These are phyloP conservation scores for Mesorhabditis spiculigera DNA, from an alignment of 2,888 invertebrate genomes.

Conservation along the genomic window DNA sequence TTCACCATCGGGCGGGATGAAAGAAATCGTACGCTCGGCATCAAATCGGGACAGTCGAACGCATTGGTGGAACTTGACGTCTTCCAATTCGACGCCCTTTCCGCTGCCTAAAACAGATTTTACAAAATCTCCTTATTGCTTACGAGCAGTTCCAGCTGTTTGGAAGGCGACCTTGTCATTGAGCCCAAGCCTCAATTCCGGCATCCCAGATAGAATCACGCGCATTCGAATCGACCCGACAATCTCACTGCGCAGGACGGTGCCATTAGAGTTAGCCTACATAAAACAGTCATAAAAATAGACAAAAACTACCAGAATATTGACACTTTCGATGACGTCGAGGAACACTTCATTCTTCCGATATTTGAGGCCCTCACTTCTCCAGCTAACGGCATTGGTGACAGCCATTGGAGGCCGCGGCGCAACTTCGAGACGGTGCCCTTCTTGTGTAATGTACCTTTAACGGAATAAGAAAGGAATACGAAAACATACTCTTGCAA, in stretches of 20 bases:
- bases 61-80: conserved; percentile 98
- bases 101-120: conserved; percentile 70
- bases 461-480: conserved; percentile 14
- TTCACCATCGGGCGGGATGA: conserved; percentile 97
- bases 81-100: conserved; percentile 94
- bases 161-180: conserved; percentile 97
- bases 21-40: conserved; percentile 84
- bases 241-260: conserved; percentile 92
- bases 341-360: conserved; percentile 98
- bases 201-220: conserved; percentile 96
- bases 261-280: conserved; percentile 86
- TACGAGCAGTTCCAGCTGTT: conserved; percentile 75
- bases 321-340: conserved; percentile 97
- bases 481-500: conserved; percentile 45
- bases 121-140: neutral
- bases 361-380: conserved; percentile 93
- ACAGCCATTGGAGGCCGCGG: conserved; percentile 95
- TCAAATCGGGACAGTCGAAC: conserved; percentile 82
- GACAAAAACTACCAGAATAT: conserved; percentile 70
- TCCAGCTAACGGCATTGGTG: conserved; percentile 97
- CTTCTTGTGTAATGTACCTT: conserved; percentile 91
- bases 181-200: conserved; percentile 87
- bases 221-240: conserved; percentile 98
- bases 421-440: conserved; percentile 86
- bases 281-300: conserved; percentile 11